Evolutionary conservation across 2,113 vertebrate genomes (phyloP).

Genomic region (Sebastes schlegelii): DNA sequence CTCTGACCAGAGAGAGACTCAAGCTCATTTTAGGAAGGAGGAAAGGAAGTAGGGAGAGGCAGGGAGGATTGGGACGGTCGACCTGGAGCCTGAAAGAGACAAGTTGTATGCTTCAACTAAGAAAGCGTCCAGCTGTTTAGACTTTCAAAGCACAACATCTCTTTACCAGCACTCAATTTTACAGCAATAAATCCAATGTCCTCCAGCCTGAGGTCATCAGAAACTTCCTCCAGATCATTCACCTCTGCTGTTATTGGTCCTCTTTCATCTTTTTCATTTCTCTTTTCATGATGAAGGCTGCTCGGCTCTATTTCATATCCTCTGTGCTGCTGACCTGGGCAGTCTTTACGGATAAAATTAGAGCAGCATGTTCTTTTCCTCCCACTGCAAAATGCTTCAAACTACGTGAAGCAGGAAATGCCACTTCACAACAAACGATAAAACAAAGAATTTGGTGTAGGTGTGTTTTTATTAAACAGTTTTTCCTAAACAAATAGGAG

Average conservation of each 20-base stretch:
- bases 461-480: neutral
- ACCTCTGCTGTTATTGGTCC: conserved; percentile 10
- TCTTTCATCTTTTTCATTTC: conserved; percentile 40
- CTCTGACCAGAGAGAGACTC: conserved; percentile 81
- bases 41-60: conserved; percentile 3
- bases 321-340: neutral
- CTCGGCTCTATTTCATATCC: conserved; percentile 8
- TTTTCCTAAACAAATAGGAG: neutral
- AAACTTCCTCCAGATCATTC: conserved; percentile 6
- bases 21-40: neutral
- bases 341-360: neutral
- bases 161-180: conserved; percentile 25
- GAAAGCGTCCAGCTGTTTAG: conserved; percentile 32
- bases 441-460: neutral
- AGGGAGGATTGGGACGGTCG: neutral
- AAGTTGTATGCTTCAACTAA: neutral
- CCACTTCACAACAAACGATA: neutral
- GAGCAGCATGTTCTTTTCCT: neutral
- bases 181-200: conserved; percentile 34
- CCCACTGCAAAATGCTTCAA: neutral
- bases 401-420: neutral
- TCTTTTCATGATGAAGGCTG: conserved; percentile 3
- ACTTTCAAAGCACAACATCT: conserved; percentile 4
- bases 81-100: conserved; percentile 13
- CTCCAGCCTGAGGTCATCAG: conserved; percentile 10